Conservation (phyloP, 2,888 invertebrate genomes). For the Asteroscopus sphinx region DNA sequence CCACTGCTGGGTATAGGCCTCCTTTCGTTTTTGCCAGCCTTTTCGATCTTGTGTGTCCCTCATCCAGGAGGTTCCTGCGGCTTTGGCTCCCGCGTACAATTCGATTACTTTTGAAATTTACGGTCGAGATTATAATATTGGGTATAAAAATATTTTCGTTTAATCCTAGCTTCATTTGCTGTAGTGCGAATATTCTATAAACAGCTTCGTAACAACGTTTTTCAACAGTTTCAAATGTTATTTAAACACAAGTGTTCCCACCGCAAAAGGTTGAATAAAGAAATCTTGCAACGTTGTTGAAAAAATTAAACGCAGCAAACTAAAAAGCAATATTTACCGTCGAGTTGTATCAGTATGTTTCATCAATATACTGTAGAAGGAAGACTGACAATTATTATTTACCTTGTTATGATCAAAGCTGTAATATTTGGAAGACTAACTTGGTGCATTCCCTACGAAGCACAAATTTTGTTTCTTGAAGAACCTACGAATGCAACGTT, state of each 20-base stretch:
- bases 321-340: background rate
- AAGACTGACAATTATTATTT: background rate
- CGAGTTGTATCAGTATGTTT: slow-evolving; percentile 9
- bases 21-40: no score
- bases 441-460: background rate
- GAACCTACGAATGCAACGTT: slow-evolving; percentile 2
- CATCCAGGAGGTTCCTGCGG: no score
- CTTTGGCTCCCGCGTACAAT: background rate
- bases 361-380: background rate
- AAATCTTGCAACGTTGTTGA: slow-evolving; percentile 13
- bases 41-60: no score
- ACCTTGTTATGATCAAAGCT: slow-evolving; percentile 10
- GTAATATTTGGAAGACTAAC: slow-evolving; percentile 8
- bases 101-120: background rate
- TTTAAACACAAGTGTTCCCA: slow-evolving; percentile 30
- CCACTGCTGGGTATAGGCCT: no score
- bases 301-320: slow-evolving; percentile 1
- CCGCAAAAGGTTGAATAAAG: background rate
- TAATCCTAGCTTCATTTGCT: background rate
- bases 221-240: slow-evolving; percentile 38
- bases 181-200: background rate
- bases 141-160: background rate
- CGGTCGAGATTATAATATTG: background rate
- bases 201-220: slow-evolving; percentile 3
- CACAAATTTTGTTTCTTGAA: slow-evolving; percentile 8